Evolutionary conservation across 1,140 invertebrate genomes (phyloP).

Genomic region (Antheraea pernyi): DNA sequence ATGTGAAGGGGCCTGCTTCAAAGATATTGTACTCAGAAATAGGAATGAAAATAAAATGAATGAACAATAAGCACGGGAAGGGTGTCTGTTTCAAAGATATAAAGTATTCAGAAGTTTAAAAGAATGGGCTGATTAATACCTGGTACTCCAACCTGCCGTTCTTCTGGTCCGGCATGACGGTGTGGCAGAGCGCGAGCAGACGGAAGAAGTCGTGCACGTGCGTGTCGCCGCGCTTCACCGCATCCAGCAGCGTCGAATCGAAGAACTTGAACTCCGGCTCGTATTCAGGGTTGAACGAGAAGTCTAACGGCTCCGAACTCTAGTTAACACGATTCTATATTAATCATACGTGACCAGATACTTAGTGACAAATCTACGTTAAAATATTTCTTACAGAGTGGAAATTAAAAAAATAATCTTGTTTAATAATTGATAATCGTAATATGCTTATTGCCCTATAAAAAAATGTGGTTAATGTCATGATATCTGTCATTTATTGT

Average conservation of each 20-base stretch:
- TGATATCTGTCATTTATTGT: too few relatives aligned
- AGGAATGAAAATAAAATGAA: too few relatives aligned
- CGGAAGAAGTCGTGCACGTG: constrained; percentile 93
- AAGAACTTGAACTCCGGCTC: constrained; percentile 97
- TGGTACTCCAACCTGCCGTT: constrained; percentile 87
- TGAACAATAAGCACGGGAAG: too few relatives aligned
- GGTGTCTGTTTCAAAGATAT: background rate
- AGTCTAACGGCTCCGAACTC: constrained; percentile 90
- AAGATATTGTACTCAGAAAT: too few relatives aligned
- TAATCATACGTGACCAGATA: background rate
- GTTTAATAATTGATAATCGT: too few relatives aligned
- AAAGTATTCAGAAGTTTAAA: too few relatives aligned
- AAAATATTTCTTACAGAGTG: background rate
- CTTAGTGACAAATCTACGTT: constrained; percentile 23
- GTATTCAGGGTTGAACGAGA: constrained; percentile 95
- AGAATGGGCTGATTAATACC: constrained; percentile 40
- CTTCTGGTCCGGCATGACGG: constrained; percentile 97
- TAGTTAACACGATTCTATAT: constrained; percentile 47
- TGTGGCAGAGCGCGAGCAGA: constrained; percentile 96
- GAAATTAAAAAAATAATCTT: too few relatives aligned
- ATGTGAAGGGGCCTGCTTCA: too few relatives aligned
- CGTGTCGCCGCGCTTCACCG: constrained; percentile 86
- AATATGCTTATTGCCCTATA: too few relatives aligned
- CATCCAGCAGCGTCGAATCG: constrained; percentile 92
- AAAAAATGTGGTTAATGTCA: too few relatives aligned